phyloP scores from a whole-genome alignment of 2,113 vertebrate genomes.

The Coptodon rendalli region DNA sequence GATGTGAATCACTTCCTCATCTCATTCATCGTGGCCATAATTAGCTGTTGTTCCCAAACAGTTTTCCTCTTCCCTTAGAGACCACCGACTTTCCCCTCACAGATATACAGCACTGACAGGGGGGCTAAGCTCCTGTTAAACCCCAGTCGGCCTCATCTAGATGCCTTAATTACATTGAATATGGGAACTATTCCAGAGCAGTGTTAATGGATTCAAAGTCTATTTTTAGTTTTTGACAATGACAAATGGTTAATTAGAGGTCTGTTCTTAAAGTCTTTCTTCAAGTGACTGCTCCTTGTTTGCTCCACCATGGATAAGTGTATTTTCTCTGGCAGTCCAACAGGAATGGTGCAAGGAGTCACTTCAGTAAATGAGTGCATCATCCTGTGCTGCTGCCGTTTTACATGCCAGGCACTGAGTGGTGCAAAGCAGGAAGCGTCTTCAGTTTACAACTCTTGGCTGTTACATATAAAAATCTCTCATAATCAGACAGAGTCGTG shows the following conservation, averaged over 20 bases:
- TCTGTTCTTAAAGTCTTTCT: not conserved
- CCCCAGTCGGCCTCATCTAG: not conserved
- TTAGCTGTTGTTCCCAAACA: not conserved
- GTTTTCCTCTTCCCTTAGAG: not conserved
- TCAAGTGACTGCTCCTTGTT: not conserved
- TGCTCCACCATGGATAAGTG: not conserved
- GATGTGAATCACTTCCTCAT: not conserved
- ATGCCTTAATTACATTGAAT: not conserved
- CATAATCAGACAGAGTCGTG: not conserved
- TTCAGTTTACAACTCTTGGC: not conserved
- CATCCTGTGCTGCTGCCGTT: not conserved
- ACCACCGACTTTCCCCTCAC: not conserved
- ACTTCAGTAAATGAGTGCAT: not conserved
- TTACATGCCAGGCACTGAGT: not conserved
- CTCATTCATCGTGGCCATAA: not conserved
- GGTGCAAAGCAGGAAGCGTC: not conserved
- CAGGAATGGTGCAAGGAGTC: not conserved
- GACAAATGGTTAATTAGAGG: not conserved
- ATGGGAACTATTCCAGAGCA: not conserved
- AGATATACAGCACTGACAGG: not conserved
- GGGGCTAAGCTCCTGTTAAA: not conserved
- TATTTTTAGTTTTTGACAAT: not conserved
- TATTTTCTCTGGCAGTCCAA: not conserved
- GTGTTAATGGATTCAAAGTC: not conserved
- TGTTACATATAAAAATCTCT: not conserved